Evolutionary conservation across 2,888 invertebrate species (phyloP).

Genomic region (Aricia artaxerxes): DNA sequence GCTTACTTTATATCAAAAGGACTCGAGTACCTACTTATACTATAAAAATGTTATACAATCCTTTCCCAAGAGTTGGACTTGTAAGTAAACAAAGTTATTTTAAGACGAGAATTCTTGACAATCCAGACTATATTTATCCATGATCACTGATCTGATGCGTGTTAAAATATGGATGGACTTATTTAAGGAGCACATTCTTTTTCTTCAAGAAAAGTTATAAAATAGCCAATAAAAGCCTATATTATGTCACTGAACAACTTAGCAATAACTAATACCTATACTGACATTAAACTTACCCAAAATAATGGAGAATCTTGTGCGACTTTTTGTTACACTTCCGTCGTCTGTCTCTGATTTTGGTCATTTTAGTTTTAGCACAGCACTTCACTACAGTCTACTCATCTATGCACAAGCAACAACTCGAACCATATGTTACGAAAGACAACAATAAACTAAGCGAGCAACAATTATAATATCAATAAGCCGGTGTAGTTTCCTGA

Average conservation of each 20-base stretch:
- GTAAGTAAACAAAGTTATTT: conserved; percentile 1
- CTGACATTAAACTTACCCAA: conserved; percentile 54
- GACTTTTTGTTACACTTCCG: conserved; percentile 61
- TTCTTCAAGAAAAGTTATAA: background rate
- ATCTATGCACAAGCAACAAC: background rate
- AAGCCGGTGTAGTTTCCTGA: background rate
- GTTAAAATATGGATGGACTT: background rate
- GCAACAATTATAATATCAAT: conserved; percentile 16
- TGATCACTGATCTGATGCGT: background rate
- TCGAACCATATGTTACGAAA: conserved; percentile 7
- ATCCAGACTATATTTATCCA: background rate
- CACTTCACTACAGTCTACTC: conserved; percentile 2
- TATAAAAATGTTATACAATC: background rate
- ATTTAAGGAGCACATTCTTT: background rate
- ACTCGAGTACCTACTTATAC: too few relatives aligned
- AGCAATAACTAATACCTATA: background rate
- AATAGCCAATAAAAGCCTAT: background rate
- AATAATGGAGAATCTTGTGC: conserved; percentile 61
- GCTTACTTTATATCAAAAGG: too few relatives aligned
- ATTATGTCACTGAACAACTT: too few relatives aligned
- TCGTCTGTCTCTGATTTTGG: conserved; percentile 49
- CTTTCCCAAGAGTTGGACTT: background rate
- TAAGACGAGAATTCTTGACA: background rate
- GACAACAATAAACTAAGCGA: conserved; percentile 12
- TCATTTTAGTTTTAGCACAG: conserved; percentile 46